phyloP scores from a whole-genome alignment of 2,888 invertebrate genomes.

The Leistus spinibarbis region DNA sequence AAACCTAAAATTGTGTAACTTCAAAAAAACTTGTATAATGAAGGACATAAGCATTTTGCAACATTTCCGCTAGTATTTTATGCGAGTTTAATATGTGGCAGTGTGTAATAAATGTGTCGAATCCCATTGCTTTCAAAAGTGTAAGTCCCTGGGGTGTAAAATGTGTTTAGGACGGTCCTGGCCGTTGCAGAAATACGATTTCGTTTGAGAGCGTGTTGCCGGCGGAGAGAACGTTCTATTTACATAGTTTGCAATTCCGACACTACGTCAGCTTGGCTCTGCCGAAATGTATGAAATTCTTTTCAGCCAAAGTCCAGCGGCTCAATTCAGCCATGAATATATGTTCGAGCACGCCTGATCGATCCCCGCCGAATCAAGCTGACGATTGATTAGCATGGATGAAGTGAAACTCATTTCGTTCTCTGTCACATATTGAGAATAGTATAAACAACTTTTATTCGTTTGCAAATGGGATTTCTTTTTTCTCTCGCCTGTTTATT shows the following conservation, averaged over 20 bases:
- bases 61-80: too few relatives aligned
- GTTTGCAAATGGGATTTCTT: background rate
- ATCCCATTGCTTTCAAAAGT: too few relatives aligned
- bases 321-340: background rate
- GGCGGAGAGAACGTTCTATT: constrained; percentile 23
- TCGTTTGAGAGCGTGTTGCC: constrained; percentile 13
- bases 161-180: background rate
- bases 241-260: constrained; percentile 33
- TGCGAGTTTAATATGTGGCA: too few relatives aligned
- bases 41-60: too few relatives aligned
- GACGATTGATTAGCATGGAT: background rate
- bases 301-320: background rate
- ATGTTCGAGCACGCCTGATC: background rate
- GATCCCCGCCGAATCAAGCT: background rate
- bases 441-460: background rate
- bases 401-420: background rate
- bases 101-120: too few relatives aligned
- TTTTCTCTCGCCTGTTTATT: background rate
- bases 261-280: constrained; percentile 21
- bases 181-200: constrained; percentile 16
- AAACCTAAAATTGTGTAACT: too few relatives aligned
- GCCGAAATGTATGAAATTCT: constrained; percentile 12
- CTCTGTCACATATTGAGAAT: background rate
- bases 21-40: too few relatives aligned
- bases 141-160: too few relatives aligned